These are phyloP conservation scores for Microplitis mediator DNA, from an alignment of 1,140 invertebrate species.

Conservation along the genomic window DNA sequence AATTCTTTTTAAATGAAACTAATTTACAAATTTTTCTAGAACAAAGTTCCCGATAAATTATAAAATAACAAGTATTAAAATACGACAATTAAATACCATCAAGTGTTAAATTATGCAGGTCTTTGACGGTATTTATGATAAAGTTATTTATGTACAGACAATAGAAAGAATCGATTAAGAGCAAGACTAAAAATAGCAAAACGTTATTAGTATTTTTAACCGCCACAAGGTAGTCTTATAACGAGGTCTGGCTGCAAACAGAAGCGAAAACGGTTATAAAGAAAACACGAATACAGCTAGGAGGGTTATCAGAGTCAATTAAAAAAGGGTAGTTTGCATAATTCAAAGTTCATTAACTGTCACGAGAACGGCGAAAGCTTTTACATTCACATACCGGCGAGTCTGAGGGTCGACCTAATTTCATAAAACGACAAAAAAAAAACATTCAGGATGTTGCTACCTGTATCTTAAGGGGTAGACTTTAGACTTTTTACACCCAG, in stretches of 20 bases:
- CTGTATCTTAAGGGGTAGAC: neutral
- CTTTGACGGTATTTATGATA: no score
- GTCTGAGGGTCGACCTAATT: constrained; percentile 34
- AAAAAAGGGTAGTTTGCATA: constrained; percentile 34
- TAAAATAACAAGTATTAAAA: no score
- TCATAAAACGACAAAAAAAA: neutral
- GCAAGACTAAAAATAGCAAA: no score
- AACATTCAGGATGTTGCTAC: constrained; percentile 1
- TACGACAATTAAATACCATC: no score
- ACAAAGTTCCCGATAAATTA: no score
- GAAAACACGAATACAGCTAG: neutral
- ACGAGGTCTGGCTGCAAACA: neutral
- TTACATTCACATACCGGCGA: constrained; percentile 30
- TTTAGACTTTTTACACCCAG: constrained; percentile 4
- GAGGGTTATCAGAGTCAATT: constrained; percentile 12
- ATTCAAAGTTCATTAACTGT: constrained; percentile 45
- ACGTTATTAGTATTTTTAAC: no score
- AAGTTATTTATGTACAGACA: no score
- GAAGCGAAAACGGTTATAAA: neutral
- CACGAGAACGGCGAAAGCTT: constrained; percentile 22
- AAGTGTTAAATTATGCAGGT: no score
- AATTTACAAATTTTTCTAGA: no score
- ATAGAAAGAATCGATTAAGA: no score
- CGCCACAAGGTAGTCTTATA: no score
- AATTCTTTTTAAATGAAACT: no score